Percentiles rank a stretch among this genome's conserved stretches.
Conservation (phyloP, 1,140 invertebrate species). For the Drosophila sechellia region DNA sequence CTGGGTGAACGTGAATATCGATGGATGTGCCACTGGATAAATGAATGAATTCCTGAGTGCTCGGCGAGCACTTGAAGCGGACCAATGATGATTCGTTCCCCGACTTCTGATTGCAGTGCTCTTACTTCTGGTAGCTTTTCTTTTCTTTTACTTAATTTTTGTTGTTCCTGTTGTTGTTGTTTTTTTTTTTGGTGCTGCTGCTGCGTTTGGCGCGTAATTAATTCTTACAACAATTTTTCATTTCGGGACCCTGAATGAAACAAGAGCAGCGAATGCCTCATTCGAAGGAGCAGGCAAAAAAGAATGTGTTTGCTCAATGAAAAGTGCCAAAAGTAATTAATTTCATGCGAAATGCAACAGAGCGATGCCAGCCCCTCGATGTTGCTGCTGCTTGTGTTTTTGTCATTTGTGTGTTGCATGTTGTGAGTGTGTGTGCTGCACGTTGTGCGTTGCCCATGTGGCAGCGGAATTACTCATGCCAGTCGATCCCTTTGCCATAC, state of each 20-base stretch:
- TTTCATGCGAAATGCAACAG: constrained; percentile 81
- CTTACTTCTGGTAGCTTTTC: constrained; percentile 3
- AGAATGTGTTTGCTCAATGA: constrained; percentile 82
- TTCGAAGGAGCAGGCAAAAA: constrained; percentile 20
- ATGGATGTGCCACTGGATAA: constrained; percentile 54
- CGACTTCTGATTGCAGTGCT: constrained; percentile 44
- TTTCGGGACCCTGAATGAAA: constrained; percentile 69
- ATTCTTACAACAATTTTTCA: constrained; percentile 81
- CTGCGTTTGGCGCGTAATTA: constrained; percentile 80
- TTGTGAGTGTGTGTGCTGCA: background rate
- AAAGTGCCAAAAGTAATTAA: constrained; percentile 83
- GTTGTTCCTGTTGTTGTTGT: background rate
- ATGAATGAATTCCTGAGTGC: constrained; percentile 61
- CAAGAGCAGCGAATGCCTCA: constrained; percentile 24
- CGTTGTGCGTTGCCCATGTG: constrained; percentile 51
- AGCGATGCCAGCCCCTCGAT: constrained; percentile 50
- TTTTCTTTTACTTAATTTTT: constrained; percentile 10
- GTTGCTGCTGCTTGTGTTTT: constrained; percentile 41
- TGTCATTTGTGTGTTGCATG: constrained; percentile 39
- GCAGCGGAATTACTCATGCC: constrained; percentile 73
- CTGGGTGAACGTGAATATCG: constrained; percentile 40
- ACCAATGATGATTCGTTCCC: constrained; percentile 62
- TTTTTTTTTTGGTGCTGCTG: constrained; percentile 29
- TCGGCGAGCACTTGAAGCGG: constrained; percentile 64
- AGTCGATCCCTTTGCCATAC: constrained; percentile 68